Evolutionary conservation across 2,888 invertebrate genomes (phyloP).

Genomic region (Cyclophora albipunctata): DNA sequence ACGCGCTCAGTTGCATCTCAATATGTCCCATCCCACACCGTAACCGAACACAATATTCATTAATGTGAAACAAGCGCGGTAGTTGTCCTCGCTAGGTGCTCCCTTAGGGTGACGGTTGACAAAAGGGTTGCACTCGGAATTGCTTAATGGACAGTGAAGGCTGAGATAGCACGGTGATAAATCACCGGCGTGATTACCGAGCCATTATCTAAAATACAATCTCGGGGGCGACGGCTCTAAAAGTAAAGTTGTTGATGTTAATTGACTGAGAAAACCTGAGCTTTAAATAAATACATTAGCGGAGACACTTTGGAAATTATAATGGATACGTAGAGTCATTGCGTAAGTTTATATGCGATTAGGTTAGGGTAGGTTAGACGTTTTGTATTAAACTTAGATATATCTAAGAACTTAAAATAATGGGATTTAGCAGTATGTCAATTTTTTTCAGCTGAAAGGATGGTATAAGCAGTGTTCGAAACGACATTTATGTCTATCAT

Average conservation of each 20-base stretch:
- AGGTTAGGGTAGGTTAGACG: no score
- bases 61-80: no score
- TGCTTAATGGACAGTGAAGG: conserved; percentile 76
- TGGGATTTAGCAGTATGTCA: no score
- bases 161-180: conserved; percentile 72
- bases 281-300: no score
- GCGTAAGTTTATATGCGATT: no score
- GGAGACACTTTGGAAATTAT: no score
- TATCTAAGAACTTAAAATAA: no score
- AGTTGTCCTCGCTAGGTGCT: conserved; percentile 2
- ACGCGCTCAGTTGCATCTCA: no score
- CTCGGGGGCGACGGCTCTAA: conserved; percentile 55
- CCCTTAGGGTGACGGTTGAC: conserved; percentile 24
- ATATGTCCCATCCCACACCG: no score
- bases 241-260: conserved; percentile 56
- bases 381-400: no score
- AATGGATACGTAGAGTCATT: no score
- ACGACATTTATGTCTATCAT: background rate
- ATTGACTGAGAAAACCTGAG: conserved; percentile 44
- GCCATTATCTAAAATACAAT: conserved; percentile 74
- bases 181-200: conserved; percentile 70
- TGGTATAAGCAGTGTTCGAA: background rate
- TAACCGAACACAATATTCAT: no score
- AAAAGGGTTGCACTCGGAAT: conserved; percentile 65
- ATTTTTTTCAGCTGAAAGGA: background rate